These are phyloP conservation scores for Papilio gigon DNA, from an alignment of 2,888 invertebrate species.

Conservation along the genomic window DNA sequence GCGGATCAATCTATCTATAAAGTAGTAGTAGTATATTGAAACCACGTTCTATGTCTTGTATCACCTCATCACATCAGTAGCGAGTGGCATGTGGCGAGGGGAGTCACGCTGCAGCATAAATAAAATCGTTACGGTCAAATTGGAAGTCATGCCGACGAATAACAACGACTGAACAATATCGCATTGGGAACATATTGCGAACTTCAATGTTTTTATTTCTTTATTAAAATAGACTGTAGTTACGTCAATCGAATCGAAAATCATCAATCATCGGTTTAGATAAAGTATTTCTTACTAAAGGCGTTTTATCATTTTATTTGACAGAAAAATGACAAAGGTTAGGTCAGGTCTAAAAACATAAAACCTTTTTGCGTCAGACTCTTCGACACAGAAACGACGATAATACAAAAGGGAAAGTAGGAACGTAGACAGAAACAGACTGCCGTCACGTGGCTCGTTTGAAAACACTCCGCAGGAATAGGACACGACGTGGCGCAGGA, in stretches of 20 bases:
- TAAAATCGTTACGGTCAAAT: conserved; percentile 15
- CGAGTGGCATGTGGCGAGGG: not conserved
- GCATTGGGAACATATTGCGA: not conserved
- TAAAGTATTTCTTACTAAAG: no score
- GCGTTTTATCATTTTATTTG: no score
- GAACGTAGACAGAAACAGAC: conserved; percentile 14
- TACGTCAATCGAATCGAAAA: no score
- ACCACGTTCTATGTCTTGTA: conserved; percentile 5
- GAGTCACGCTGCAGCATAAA: conserved; percentile 8
- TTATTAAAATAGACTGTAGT: not conserved
- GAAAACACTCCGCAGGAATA: conserved; percentile 24
- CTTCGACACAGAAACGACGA: conserved; percentile 22
- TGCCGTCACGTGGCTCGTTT: conserved; percentile 3
- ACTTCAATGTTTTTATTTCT: not conserved
- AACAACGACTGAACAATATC: not conserved
- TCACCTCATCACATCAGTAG: not conserved
- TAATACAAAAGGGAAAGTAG: conserved; percentile 1
- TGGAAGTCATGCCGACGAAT: not conserved
- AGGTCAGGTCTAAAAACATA: not conserved
- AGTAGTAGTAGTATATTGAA: no score
- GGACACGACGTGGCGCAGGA: conserved; percentile 3
- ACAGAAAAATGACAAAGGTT: not conserved
- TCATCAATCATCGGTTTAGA: no score
- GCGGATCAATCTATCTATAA: no score
- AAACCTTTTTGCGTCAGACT: not conserved